These are phyloP conservation scores for Thalassaphorura encarpata DNA, from an alignment of 1,140 invertebrate species.

Conservation along the genomic window DNA sequence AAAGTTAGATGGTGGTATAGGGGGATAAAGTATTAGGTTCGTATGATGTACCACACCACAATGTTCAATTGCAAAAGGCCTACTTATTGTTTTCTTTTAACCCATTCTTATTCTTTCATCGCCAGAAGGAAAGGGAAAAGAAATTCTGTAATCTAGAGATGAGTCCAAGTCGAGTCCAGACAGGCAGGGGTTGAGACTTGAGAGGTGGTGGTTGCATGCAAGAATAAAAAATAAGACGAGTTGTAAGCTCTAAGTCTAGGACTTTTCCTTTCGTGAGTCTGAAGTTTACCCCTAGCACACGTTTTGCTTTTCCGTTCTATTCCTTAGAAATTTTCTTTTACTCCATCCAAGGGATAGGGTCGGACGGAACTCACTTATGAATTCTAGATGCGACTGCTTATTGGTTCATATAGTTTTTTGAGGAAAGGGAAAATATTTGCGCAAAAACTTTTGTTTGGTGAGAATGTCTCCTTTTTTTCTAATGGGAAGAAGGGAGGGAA, in stretches of 20 bases:
- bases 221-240: neutral
- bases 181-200: neutral
- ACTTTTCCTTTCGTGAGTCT: neutral
- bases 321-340: neutral
- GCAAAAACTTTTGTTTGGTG: neutral
- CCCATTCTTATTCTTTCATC: neutral
- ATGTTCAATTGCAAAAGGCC: too few relatives aligned
- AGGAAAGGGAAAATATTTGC: constrained; percentile 2
- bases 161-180: too few relatives aligned
- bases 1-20: too few relatives aligned
- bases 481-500: neutral
- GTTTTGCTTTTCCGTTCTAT: neutral
- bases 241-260: neutral
- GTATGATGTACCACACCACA: too few relatives aligned
- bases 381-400: constrained; percentile 2
- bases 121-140: neutral
- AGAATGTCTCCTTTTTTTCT: neutral
- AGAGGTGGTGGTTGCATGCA: neutral
- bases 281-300: neutral
- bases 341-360: neutral
- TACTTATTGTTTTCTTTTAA: too few relatives aligned
- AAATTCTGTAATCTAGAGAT: too few relatives aligned
- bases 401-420: neutral
- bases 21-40: too few relatives aligned
- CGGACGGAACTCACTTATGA: neutral